Evolutionary conservation across 2,888 invertebrate genomes (phyloP), one percentile per base, ranked within the genome.

Genomic region (Nomada lathburiana): DNA sequence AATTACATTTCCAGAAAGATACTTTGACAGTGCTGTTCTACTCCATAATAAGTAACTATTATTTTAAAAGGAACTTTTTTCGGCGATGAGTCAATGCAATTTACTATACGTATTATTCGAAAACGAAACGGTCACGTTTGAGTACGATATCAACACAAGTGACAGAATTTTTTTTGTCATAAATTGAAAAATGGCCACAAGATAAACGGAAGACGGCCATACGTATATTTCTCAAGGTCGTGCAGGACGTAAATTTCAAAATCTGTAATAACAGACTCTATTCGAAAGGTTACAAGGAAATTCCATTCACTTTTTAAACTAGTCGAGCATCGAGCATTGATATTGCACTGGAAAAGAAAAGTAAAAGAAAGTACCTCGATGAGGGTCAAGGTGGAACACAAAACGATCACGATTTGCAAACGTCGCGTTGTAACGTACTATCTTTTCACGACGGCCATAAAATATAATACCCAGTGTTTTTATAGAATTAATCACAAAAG

Each of bases 401-500:
- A 85, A 90, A 86, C 73, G 80, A 80, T 87, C 90, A 91, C 78
- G 89, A 89, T 89, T 87, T 78, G 70, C 70, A 71, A 77, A 81
- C 76, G 69, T 70, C 81, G 76, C 63, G 52, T 36, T 36, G 36
- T 36, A 36, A 53, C 53, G 57, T 82, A 80, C 82, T 76, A 87
- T 87, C 71, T 79, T 36, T 55, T 44, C 57, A 42, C 59, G 68
- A 62, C 50, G 26, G 16, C 36, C 36, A 36, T 36, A 36, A 36
- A 36, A 36, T 36, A 36, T 36, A 36, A 36, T 36, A 36, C 36
- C 5, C 36, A 36, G 36, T 36, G 36, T 36, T 36, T 36, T 36
- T 36, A 36, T 36, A 36, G 5, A 36, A 36, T 36, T 36, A 36
- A 36, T 36, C 36, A 36, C 36, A 7, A 36, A 36, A 36, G 36